Evolutionary conservation across 2,888 invertebrate species (phyloP).

Genomic region (Rambutsinella grinnellia): DNA sequence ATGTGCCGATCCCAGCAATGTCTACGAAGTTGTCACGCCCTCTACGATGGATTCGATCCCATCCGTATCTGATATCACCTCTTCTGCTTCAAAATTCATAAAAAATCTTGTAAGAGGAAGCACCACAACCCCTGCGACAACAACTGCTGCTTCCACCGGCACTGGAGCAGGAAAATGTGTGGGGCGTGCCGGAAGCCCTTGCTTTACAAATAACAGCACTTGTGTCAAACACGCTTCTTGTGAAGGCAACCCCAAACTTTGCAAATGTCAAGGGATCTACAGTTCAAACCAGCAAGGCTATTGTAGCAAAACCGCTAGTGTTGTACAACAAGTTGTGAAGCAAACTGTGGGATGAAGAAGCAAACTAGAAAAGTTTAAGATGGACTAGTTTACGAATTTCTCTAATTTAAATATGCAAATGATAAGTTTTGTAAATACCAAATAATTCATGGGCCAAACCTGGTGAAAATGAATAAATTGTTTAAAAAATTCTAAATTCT

Average conservation of each 20-base stretch:
- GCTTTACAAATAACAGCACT: slow-evolving; percentile 51
- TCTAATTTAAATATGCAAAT: no score
- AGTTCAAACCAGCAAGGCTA: slow-evolving; percentile 48
- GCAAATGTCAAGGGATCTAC: slow-evolving; percentile 60
- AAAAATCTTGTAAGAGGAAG: slow-evolving; percentile 36
- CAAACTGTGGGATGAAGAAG: slow-evolving; percentile 51
- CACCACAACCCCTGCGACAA: slow-evolving; percentile 19
- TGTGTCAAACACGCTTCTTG: slow-evolving; percentile 58
- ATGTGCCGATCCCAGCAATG: slow-evolving; percentile 55
- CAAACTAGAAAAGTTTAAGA: no score
- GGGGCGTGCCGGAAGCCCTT: slow-evolving; percentile 56
- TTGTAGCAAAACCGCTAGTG: slow-evolving; percentile 54
- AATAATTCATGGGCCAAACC: no score
- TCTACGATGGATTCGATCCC: neutral
- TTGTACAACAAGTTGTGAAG: slow-evolving; percentile 55
- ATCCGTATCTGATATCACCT: slow-evolving; percentile 24
- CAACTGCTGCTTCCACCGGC: slow-evolving; percentile 14
- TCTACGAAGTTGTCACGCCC: slow-evolving; percentile 47
- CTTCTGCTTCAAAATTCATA: slow-evolving; percentile 25
- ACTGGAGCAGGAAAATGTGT: slow-evolving; percentile 46
- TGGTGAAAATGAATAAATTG: no score
- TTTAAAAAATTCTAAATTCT: no score
- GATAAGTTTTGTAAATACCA: no score
- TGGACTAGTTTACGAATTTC: no score
- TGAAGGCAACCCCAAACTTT: slow-evolving; percentile 40